A percentile compares a stretch with the other conserved stretches of the same genome.
Evolutionary conservation across 2,797 vertebrate species (phyloP).

Genomic region (Enteromius mattozi): DNA sequence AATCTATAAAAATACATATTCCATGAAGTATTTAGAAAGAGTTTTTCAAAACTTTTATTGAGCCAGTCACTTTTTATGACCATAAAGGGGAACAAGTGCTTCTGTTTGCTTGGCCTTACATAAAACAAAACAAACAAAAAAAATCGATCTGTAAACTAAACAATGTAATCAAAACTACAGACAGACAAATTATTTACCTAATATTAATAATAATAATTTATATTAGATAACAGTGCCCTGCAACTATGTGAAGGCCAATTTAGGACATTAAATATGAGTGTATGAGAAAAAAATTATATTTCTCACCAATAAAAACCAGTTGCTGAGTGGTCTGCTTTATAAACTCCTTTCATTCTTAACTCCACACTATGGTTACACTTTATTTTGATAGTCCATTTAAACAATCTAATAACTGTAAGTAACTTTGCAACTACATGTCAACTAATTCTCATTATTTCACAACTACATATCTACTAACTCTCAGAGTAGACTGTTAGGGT

Average conservation of each 20-base stretch:
- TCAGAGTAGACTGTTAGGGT: no score
- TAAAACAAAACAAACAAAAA: not conserved
- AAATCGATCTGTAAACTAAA: not conserved
- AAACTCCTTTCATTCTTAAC: conserved; percentile 35
- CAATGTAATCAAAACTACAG: not conserved
- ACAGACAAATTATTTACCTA: not conserved
- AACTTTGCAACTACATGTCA: no score
- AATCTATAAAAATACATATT: not conserved
- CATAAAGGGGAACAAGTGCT: not conserved
- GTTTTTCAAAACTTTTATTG: not conserved
- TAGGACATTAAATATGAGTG: not conserved
- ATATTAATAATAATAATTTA: not conserved
- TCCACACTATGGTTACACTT: no score
- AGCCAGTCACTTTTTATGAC: not conserved
- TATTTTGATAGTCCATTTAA: no score
- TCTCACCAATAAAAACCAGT: not conserved
- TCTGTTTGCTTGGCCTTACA: not conserved
- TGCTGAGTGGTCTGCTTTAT: conserved; percentile 37
- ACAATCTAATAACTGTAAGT: no score
- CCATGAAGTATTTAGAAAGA: not conserved
- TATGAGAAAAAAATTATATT: not conserved
- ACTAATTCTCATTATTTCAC: no score
- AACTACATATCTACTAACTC: no score
- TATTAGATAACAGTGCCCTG: not conserved
- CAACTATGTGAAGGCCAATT: not conserved